Evolutionary conservation across 2,888 invertebrate genomes (phyloP).

Genomic region (Acanthoscelides obtectus): DNA sequence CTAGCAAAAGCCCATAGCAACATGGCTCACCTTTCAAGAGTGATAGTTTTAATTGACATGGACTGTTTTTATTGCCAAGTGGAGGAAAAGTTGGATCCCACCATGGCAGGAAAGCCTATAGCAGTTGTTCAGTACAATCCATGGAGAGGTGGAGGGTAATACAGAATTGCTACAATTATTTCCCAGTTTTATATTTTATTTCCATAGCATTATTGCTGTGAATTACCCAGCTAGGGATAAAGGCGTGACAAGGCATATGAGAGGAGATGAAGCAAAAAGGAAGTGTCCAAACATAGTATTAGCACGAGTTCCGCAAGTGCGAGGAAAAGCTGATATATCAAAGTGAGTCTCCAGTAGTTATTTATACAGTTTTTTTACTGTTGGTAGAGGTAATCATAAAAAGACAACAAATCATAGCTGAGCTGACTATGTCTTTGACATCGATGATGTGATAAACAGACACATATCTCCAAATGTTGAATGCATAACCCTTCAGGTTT

Average conservation of each 20-base stretch:
- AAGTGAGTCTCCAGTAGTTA: slow-evolving; percentile 55
- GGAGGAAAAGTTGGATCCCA: slow-evolving; percentile 85
- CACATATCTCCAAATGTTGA: too few relatives aligned
- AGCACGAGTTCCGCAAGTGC: slow-evolving; percentile 75
- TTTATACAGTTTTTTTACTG: slow-evolving; percentile 1
- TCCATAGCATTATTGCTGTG: slow-evolving; percentile 88
- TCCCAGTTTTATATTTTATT: slow-evolving; percentile 11
- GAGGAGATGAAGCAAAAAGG: slow-evolving; percentile 85
- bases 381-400: too few relatives aligned
- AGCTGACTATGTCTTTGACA: too few relatives aligned
- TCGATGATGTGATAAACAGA: too few relatives aligned
- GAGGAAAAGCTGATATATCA: slow-evolving; percentile 92
- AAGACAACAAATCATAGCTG: too few relatives aligned
- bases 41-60: slow-evolving; percentile 93
- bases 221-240: slow-evolving; percentile 90
- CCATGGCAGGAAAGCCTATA: slow-evolving; percentile 79
- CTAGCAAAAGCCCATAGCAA: too few relatives aligned
- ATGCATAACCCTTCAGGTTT: too few relatives aligned
- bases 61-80: slow-evolving; percentile 99
- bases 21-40: slow-evolving; percentile 29
- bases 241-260: slow-evolving; percentile 88
- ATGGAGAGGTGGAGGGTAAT: slow-evolving; percentile 84
- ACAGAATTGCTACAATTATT: background rate
- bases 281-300: slow-evolving; percentile 85
- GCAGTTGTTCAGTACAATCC: slow-evolving; percentile 96